Evolutionary conservation across 2,888 invertebrate species (phyloP).

Genomic region (Andrena trimmerana): DNA sequence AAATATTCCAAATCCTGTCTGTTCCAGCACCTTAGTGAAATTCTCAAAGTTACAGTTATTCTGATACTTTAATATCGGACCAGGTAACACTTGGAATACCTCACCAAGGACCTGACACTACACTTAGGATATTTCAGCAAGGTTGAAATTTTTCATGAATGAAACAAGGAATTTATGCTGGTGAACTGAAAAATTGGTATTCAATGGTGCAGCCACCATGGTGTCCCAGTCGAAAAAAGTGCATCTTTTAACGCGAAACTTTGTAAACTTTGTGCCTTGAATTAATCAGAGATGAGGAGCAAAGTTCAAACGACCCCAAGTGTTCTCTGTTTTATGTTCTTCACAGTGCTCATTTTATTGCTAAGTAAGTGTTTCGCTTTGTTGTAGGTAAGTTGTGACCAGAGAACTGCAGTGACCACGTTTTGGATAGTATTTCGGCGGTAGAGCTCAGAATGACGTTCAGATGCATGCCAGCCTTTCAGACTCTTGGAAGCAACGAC

Average conservation of each 20-base stretch:
- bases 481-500: slow-evolving; percentile 88
- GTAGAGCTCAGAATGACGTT: slow-evolving; percentile 87
- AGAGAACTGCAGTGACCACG: slow-evolving; percentile 78
- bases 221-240: no score
- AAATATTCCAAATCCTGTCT: neutral
- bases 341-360: slow-evolving; percentile 77
- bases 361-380: slow-evolving; percentile 88
- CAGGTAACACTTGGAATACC: neutral
- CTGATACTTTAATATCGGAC: neutral
- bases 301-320: no score
- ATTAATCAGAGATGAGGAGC: no score
- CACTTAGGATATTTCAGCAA: neutral
- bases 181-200: no score
- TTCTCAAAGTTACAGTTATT: neutral
- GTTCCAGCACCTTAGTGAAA: neutral
- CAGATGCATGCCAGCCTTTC: slow-evolving; percentile 89
- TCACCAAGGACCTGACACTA: neutral
- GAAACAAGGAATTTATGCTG: no score
- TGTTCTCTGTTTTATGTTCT: neutral
- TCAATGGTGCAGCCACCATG: no score
- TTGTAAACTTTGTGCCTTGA: no score
- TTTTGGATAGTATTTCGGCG: slow-evolving; percentile 72
- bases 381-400: slow-evolving; percentile 90
- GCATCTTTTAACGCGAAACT: no score
- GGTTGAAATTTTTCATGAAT: neutral